phyloP scores from a whole-genome alignment of 2,888 invertebrate genomes.

The Drosophila sordidapex region DNA sequence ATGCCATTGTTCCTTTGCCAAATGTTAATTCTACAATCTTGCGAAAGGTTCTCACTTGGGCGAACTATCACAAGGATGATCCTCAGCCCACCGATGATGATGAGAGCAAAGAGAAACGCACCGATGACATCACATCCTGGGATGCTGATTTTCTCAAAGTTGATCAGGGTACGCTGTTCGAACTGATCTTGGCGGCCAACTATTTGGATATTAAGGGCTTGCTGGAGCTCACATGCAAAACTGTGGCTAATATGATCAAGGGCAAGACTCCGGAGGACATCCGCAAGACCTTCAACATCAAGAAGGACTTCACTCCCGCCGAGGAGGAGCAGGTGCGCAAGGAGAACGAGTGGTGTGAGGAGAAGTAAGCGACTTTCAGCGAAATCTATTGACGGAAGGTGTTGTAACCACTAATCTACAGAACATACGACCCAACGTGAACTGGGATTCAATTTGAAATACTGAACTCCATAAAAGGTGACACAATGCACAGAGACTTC shows the following conservation, averaged over 20 bases:
- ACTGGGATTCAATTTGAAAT: not conserved
- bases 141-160: slow-evolving; percentile 71
- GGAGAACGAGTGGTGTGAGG: slow-evolving; percentile 74
- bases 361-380: slow-evolving; percentile 46
- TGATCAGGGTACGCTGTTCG: slow-evolving; percentile 70
- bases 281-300: slow-evolving; percentile 69
- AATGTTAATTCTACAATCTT: slow-evolving; percentile 74
- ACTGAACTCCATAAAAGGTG: not conserved
- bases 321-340: slow-evolving; percentile 74
- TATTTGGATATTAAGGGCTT: slow-evolving; percentile 70
- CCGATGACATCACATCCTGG: slow-evolving; percentile 71
- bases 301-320: slow-evolving; percentile 70
- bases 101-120: slow-evolving; percentile 72
- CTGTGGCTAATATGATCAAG: slow-evolving; percentile 74
- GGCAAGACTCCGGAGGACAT: slow-evolving; percentile 74
- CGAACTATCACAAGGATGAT: slow-evolving; percentile 70
- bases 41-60: slow-evolving; percentile 68
- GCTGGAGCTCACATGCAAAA: slow-evolving; percentile 69
- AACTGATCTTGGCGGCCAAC: slow-evolving; percentile 68
- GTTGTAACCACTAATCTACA: not conserved
- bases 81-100: slow-evolving; percentile 68
- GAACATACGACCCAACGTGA: not conserved
- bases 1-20: slow-evolving; percentile 70
- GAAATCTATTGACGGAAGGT: not conserved
- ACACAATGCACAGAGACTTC: not conserved